Evolutionary conservation across 2,888 invertebrate species (phyloP).

Genomic region (Clostera curtula): DNA sequence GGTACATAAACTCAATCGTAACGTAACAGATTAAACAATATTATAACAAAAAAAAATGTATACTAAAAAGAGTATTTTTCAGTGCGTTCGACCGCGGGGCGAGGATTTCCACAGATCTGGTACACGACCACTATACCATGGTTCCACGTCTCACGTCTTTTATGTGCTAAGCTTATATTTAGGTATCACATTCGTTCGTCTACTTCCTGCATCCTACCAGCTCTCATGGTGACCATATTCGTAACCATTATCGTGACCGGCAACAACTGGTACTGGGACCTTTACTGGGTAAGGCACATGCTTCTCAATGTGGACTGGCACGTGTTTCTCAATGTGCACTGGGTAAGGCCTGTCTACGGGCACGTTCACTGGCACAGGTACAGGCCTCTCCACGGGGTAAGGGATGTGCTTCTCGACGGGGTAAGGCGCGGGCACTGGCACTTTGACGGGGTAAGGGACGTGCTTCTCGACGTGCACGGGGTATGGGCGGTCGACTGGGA

Average conservation of each 20-base stretch:
- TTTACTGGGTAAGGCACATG: constrained; percentile 78
- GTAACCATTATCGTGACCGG: constrained; percentile 64
- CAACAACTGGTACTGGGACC: constrained; percentile 71
- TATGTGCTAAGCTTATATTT: constrained; percentile 68
- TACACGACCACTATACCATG: constrained; percentile 43
- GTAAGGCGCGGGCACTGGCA: constrained; percentile 79
- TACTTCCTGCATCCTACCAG: constrained; percentile 74
- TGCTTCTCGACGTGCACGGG: constrained; percentile 63
- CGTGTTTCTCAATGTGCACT: constrained; percentile 78
- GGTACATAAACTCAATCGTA: constrained; percentile 72
- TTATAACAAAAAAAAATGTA: constrained; percentile 48
- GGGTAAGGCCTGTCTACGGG: constrained; percentile 78
- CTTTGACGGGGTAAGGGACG: constrained; percentile 76
- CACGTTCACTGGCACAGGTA: constrained; percentile 79
- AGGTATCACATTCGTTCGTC: constrained; percentile 71
- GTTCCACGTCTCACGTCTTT: constrained; percentile 43
- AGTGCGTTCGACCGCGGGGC: constrained; percentile 51
- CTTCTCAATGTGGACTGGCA: constrained; percentile 78
- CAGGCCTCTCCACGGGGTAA: constrained; percentile 79
- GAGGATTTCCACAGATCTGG: constrained; percentile 38
- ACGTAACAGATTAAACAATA: constrained; percentile 56
- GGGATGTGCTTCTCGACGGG: constrained; percentile 77
- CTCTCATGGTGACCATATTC: constrained; percentile 69
- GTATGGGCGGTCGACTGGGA: constrained; percentile 74
- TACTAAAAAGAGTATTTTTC: constrained; percentile 54